Evolutionary conservation across 2,888 invertebrate species (phyloP).

Genomic region (Cataglyphis cursor): DNA sequence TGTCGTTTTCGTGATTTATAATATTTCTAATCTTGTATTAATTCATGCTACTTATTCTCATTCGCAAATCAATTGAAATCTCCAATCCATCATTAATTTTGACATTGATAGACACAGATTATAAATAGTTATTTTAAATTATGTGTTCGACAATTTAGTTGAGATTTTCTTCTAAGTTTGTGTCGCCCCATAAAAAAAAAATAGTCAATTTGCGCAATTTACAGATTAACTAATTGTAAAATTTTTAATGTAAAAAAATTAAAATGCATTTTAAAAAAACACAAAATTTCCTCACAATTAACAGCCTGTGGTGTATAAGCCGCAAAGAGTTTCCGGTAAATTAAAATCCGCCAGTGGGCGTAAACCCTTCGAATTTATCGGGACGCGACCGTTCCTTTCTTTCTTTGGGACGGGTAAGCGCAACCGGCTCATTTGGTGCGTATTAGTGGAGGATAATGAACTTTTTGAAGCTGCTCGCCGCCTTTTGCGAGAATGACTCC

Average conservation of each 20-base stretch:
- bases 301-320: constrained; percentile 17
- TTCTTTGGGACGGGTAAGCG: constrained; percentile 54
- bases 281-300: constrained; percentile 6
- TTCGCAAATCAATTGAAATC: not conserved
- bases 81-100: not conserved
- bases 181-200: not conserved
- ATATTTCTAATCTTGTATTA: not conserved
- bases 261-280: not conserved
- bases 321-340: constrained; percentile 55
- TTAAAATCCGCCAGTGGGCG: constrained; percentile 67
- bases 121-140: not conserved
- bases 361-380: constrained; percentile 61
- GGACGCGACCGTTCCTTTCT: constrained; percentile 50
- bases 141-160: not conserved
- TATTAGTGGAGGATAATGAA: constrained; percentile 83
- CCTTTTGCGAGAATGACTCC: constrained; percentile 71
- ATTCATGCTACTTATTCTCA: not conserved
- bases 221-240: not conserved
- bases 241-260: not conserved
- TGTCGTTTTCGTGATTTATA: constrained; percentile 26
- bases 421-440: constrained; percentile 79
- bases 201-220: not conserved
- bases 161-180: not conserved
- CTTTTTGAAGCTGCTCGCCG: constrained; percentile 77
- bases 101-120: not conserved